These are phyloP conservation scores for Paraplagusia blochii DNA, from an alignment of 2,113 vertebrate genomes.

Conservation along the genomic window DNA sequence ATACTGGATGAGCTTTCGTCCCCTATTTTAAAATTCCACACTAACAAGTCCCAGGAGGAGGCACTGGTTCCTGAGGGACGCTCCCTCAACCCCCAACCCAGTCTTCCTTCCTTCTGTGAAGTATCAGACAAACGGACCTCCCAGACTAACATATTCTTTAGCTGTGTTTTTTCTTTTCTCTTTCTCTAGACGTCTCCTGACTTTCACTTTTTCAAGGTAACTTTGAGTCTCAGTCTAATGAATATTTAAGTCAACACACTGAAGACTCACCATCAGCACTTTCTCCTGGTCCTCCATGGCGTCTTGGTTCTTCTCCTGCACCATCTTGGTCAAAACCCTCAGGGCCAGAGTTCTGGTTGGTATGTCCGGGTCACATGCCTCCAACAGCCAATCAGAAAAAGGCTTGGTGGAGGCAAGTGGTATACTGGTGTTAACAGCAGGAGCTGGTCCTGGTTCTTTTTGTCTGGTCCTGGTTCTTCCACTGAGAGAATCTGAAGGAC, in stretches of 20 bases:
- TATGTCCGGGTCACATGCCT: constrained; percentile 84
- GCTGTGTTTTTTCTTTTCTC: too few species aligned
- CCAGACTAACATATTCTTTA: too few species aligned
- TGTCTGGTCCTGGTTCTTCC: too few species aligned
- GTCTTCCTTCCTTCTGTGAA: constrained; percentile 57
- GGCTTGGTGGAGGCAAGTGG: constrained; percentile 3
- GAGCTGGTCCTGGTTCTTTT: too few species aligned
- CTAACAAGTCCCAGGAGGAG: constrained; percentile 60
- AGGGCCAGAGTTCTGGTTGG: constrained; percentile 81
- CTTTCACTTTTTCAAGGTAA: too few species aligned
- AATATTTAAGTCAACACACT: too few species aligned
- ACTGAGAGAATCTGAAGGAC: too few species aligned
- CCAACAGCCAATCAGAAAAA: constrained; percentile 73
- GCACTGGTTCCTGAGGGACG: background rate
- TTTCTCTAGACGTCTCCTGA: too few species aligned
- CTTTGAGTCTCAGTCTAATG: too few species aligned
- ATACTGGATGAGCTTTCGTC: constrained; percentile 53
- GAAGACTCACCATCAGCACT: constrained; percentile 79
- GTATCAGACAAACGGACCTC: constrained; percentile 10
- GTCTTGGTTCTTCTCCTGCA: constrained; percentile 66
- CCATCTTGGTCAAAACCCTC: constrained; percentile 73
- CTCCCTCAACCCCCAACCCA: background rate
- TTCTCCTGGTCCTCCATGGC: constrained; percentile 77
- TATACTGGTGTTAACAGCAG: too few species aligned
- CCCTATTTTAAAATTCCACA: constrained; percentile 14